Evolutionary conservation across 2,113 vertebrate genomes (phyloP).

Genomic region (Salminus brasiliensis): DNA sequence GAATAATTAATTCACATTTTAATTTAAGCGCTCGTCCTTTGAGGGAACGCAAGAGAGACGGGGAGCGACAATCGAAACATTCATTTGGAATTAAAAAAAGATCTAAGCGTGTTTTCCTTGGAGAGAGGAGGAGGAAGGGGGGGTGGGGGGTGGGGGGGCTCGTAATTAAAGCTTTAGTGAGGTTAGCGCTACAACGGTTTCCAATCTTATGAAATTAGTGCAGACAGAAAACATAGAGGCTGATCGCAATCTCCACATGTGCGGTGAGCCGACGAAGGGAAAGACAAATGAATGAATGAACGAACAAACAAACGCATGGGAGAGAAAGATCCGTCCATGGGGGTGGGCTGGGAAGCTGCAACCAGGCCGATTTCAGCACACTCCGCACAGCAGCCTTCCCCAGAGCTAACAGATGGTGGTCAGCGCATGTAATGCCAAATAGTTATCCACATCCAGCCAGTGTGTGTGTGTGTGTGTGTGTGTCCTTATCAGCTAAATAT

Average conservation of each 20-base stretch:
- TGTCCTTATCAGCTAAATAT: neutral
- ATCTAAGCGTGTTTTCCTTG: constrained; percentile 30
- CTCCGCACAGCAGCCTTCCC: constrained; percentile 25
- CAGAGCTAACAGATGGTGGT: constrained; percentile 48
- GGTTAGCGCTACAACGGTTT: constrained; percentile 23
- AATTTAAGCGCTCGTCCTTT: constrained; percentile 45
- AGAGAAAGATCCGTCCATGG: constrained; percentile 3
- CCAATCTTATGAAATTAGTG: constrained; percentile 34
- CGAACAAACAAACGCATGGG: constrained; percentile 34
- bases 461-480: neutral
- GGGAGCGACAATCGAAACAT: constrained; percentile 48
- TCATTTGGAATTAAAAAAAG: constrained; percentile 46
- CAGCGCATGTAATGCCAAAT: constrained; percentile 32
- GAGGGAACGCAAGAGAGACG: constrained; percentile 40
- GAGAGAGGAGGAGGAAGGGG: constrained; percentile 13
- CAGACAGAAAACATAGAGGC: constrained; percentile 2
- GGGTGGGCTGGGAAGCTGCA: constrained; percentile 20
- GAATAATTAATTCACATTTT: constrained; percentile 56
- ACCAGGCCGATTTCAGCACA: constrained; percentile 19
- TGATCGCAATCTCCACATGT: constrained; percentile 36
- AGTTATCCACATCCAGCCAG: constrained; percentile 8
- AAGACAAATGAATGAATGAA: constrained; percentile 38
- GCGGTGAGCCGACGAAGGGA: constrained; percentile 30
- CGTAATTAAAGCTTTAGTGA: constrained; percentile 49
- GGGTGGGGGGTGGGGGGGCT: neutral